phyloP scores from a whole-genome alignment of 2,888 invertebrate species.

The Pegoplata infirma region DNA sequence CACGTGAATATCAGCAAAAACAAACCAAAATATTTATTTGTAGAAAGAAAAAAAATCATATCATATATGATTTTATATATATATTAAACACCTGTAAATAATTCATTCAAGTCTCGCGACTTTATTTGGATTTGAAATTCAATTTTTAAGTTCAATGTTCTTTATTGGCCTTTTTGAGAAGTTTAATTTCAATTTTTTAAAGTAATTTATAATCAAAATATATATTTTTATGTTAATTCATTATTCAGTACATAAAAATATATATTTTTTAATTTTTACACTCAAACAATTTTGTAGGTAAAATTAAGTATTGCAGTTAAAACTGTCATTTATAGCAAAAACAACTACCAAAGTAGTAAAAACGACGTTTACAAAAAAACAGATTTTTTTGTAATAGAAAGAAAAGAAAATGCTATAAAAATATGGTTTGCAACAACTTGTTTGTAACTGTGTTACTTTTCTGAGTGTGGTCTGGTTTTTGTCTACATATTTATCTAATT shows the following conservation, averaged over 20 bases:
- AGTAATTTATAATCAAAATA: background rate
- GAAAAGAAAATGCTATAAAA: too few relatives aligned
- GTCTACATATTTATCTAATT: too few relatives aligned
- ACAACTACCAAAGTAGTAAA: too few relatives aligned
- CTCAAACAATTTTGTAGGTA: background rate
- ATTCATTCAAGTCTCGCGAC: background rate
- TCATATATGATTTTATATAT: background rate
- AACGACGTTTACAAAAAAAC: too few relatives aligned
- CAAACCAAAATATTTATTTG: too few relatives aligned
- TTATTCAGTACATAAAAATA: too few relatives aligned
- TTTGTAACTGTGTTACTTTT: too few relatives aligned
- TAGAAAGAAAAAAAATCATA: background rate
- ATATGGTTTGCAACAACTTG: too few relatives aligned
- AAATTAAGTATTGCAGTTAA: background rate
- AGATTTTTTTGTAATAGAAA: too few relatives aligned
- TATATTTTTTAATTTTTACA: background rate
- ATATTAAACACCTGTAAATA: background rate
- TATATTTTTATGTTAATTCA: background rate
- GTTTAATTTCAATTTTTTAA: background rate
- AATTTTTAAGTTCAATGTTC: background rate
- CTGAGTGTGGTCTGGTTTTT: background rate
- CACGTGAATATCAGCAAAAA: background rate
- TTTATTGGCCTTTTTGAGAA: background rate
- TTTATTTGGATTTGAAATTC: background rate
- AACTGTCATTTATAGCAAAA: too few relatives aligned